Conservation (phyloP, 2,888 invertebrate species). For the Girardia tigrina region DNA sequence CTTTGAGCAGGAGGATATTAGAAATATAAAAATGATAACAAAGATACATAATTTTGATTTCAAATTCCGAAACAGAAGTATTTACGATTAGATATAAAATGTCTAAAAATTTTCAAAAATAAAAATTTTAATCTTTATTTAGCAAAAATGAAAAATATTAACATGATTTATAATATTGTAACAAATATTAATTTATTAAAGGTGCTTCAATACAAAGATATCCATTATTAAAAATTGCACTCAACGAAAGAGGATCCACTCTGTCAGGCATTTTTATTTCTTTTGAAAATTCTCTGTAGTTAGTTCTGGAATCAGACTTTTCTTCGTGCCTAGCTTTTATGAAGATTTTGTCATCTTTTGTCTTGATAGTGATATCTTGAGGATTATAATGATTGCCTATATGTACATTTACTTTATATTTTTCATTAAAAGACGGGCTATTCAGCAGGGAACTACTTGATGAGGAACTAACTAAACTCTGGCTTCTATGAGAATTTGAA, state of each 20-base stretch:
- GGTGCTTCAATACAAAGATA: background rate
- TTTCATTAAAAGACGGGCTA: background rate
- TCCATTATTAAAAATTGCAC: background rate
- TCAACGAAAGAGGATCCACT: background rate
- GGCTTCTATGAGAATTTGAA: background rate
- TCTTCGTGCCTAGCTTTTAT: background rate
- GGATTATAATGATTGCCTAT: conserved; percentile 2
- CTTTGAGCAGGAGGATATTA: too few relatives aligned
- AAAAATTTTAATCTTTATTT: too few relatives aligned
- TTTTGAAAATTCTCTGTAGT: conserved; percentile 13
- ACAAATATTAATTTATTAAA: background rate
- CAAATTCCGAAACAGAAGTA: too few relatives aligned
- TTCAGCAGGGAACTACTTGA: background rate
- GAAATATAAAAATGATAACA: too few relatives aligned
- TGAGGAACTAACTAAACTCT: background rate
- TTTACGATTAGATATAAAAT: too few relatives aligned
- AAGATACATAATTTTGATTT: too few relatives aligned
- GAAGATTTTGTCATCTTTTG: conserved; percentile 14
- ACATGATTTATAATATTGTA: too few relatives aligned
- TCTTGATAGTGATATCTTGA: conserved; percentile 6
- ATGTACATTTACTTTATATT: background rate
- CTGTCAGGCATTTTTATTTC: background rate
- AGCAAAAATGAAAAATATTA: too few relatives aligned
- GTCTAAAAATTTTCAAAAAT: too few relatives aligned
- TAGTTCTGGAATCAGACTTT: conserved; percentile 13